Base-by-base conservation (phyloP, 2,797 vertebrate genomes). In the Amblyraja radiata region DNA sequence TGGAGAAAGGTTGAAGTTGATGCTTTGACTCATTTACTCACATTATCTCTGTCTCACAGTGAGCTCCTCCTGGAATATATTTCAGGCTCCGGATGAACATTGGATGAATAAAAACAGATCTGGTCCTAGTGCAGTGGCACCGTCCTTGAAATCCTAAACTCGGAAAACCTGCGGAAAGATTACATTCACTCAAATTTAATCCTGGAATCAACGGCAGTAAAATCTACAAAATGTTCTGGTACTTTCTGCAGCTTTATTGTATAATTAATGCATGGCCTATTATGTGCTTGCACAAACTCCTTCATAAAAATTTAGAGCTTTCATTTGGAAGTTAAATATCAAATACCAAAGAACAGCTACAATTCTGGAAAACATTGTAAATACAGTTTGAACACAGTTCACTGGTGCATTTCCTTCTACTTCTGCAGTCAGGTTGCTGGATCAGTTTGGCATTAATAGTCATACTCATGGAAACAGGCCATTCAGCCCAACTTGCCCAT, bases 11-110 rank as follows among this genome's bases (percentile, higher is more conserved):
- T 65, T 65, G n/a, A 86, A n/a, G 25, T 0, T 90, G 88, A 90
- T 23, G 8, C n/a, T 90, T 32, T 88, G 63, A n/a, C 58, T 18
- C n/a, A 88, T 68, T 68, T 88, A 65, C 84, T 90, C 21, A 90
- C 88, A 90, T 90, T 90, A 90, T 71, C 16, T 90, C 88, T 32
- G n/a, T 73, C 65, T 73, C 65, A 46, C 88, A 90, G 68, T 90
- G 65, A 0, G 88, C 39, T 73, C 88, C 88, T 1, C 16, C 11
- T 10, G 88, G 88, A 73, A 90, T 39, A 25, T 13, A 90, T 73
- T 90, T 46, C 65, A 90, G 46, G 21, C 32, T 90, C 88, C 46
- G 68, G 65, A 73, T 90, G 21, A 10, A 32, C 18, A 1, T 25
- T 9, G 65, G 36, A 73, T 73, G 9, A 18, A 90, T 73, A 46